A percentile compares a stretch with the other conserved stretches of the same genome.
These are phyloP conservation scores for Magallana gigas DNA, from an alignment of 1,140 invertebrate genomes.

Conservation along the genomic window DNA sequence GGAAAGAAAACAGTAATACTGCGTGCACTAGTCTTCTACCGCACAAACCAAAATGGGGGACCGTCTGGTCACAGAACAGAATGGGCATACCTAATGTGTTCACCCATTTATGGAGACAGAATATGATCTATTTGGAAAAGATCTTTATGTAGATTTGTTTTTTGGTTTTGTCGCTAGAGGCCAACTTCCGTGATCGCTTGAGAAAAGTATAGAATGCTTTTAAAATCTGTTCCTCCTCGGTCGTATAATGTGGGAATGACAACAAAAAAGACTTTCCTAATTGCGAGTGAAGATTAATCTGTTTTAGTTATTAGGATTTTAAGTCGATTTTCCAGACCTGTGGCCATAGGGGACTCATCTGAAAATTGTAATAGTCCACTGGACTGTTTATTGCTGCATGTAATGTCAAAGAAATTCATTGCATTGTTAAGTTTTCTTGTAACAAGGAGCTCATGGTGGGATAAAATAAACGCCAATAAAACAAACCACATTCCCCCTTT, in stretches of 20 bases:
- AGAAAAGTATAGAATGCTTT: conserved; percentile 17
- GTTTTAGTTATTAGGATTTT: not conserved
- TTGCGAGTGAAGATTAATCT: conserved; percentile 3
- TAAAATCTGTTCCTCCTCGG: not conserved
- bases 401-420: conserved; percentile 16
- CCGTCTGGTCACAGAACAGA: not conserved
- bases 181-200: not conserved
- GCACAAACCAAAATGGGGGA: not conserved
- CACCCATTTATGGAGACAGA: not conserved
- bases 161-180: not conserved
- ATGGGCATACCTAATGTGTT: not conserved
- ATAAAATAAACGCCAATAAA: not conserved
- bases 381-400: not conserved
- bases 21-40: not conserved
- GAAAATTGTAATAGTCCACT: not conserved
- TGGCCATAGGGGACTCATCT: not conserved
- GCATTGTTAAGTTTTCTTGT: not conserved
- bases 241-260: not conserved
- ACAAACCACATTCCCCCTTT: conserved; percentile 16
- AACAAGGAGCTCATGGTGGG: not conserved
- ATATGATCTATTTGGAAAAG: not conserved
- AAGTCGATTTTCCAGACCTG: not conserved
- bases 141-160: conserved; percentile 5
- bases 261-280: not conserved
- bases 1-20: not conserved